Conservation (phyloP, 2,797 vertebrate genomes). For the Telmatherina bonti region DNA sequence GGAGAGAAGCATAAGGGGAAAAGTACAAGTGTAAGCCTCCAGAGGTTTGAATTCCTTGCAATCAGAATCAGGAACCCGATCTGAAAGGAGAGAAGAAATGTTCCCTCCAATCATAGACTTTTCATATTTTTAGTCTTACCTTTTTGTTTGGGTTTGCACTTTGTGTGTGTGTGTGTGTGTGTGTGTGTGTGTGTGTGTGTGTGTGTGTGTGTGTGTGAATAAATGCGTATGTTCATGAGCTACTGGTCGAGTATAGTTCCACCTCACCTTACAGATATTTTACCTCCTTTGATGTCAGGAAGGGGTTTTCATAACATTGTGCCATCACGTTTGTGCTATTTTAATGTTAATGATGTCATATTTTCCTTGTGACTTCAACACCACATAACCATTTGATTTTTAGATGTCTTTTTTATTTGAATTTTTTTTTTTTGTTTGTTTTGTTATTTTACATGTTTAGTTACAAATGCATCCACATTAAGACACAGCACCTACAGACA, state of each 20-base stretch:
- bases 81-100: slow-evolving; percentile 16
- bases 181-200: slow-evolving; percentile 13
- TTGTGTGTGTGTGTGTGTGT: slow-evolving; percentile 41
- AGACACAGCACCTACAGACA: not conserved
- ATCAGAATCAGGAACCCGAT: slow-evolving; percentile 39
- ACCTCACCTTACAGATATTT: slow-evolving; percentile 37
- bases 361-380: slow-evolving; percentile 17
- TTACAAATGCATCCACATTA: not conserved
- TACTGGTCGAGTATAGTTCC: slow-evolving; percentile 30
- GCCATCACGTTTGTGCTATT: slow-evolving; percentile 30
- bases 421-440: no score
- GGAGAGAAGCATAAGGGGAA: not conserved
- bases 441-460: not conserved
- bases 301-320: slow-evolving; percentile 9
- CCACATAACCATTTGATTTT: slow-evolving; percentile 1
- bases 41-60: slow-evolving; percentile 47
- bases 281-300: slow-evolving; percentile 26
- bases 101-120: slow-evolving; percentile 40
- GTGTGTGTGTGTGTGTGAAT: slow-evolving; percentile 18
- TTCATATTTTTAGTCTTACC: slow-evolving; percentile 12
- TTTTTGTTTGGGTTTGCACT: slow-evolving; percentile 51
- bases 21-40: slow-evolving; percentile 23
- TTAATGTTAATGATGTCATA: slow-evolving; percentile 21
- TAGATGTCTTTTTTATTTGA: not conserved
- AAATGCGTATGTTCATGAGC: slow-evolving; percentile 23